Evolutionary conservation across 2,888 invertebrate species (phyloP).

Genomic region (Pyrocoelia pectoralis): DNA sequence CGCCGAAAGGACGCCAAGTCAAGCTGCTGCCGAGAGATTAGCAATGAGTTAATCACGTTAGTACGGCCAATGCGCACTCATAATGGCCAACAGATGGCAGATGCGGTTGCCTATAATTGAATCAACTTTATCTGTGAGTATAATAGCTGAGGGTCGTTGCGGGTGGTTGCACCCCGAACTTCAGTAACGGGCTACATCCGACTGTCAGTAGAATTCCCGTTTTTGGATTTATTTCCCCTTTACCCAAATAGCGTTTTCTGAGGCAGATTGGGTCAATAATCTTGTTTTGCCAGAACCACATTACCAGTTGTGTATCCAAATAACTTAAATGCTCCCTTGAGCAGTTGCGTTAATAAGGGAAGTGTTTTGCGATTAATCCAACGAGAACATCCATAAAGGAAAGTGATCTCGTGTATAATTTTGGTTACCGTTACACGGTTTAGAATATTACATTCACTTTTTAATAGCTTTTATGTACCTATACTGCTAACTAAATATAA

Average conservation of each 20-base stretch:
- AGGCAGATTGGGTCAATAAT: slow-evolving; percentile 22
- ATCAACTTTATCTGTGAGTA: slow-evolving; percentile 62
- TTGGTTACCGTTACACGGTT: too few relatives aligned
- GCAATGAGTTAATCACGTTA: slow-evolving; percentile 59
- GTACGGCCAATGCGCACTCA: slow-evolving; percentile 57
- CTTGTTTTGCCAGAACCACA: slow-evolving; percentile 18
- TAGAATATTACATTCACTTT: too few relatives aligned
- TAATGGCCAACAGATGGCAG: slow-evolving; percentile 62
- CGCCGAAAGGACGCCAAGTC: slow-evolving; percentile 40
- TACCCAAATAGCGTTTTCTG: slow-evolving; percentile 24
- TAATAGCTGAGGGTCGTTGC: slow-evolving; percentile 58
- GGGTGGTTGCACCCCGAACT: slow-evolving; percentile 53
- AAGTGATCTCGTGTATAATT: neutral
- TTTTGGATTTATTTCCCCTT: slow-evolving; percentile 36
- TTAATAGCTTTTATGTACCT: too few relatives aligned
- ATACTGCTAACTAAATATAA: too few relatives aligned
- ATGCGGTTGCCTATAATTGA: slow-evolving; percentile 62
- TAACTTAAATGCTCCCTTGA: slow-evolving; percentile 15
- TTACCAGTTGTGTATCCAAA: slow-evolving; percentile 15
- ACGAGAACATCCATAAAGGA: neutral
- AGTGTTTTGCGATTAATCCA: slow-evolving; percentile 3
- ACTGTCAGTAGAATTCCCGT: slow-evolving; percentile 45
- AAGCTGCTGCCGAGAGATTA: slow-evolving; percentile 55
- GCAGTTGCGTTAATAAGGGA: slow-evolving; percentile 11
- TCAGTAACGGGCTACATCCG: slow-evolving; percentile 47